Conservation (phyloP, 2,113 vertebrate genomes). For the Capreolus pygargus region DNA sequence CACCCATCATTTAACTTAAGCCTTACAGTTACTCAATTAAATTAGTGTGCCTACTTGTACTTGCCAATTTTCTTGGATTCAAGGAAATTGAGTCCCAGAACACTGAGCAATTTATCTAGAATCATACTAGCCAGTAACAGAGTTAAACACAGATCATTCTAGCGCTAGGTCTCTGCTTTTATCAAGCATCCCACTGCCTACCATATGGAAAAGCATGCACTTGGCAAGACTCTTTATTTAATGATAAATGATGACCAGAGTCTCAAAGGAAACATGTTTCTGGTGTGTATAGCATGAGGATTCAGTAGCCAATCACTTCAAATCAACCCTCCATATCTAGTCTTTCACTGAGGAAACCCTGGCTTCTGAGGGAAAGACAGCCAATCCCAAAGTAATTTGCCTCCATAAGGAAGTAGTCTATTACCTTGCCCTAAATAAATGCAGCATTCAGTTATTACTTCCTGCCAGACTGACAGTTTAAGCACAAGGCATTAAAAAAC, state of each 20-base stretch:
- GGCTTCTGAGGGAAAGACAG: constrained; percentile 6
- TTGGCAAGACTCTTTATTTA: background rate
- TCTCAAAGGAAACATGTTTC: background rate
- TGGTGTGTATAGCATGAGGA: background rate
- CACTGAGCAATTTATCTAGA: background rate
- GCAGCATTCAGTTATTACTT: constrained; percentile 70
- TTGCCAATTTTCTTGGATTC: background rate
- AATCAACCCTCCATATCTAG: background rate
- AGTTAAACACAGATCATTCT: background rate
- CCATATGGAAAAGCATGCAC: background rate
- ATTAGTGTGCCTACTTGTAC: background rate
- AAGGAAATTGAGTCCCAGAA: background rate
- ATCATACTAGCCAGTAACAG: background rate
- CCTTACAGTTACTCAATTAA: background rate
- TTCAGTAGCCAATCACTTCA: constrained; percentile 25
- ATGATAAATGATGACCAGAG: background rate
- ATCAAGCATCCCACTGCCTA: background rate
- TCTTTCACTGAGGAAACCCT: constrained; percentile 59
- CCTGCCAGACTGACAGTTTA: constrained; percentile 71
- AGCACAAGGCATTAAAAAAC: constrained; percentile 69
- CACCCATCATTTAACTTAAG: constrained; percentile 3
- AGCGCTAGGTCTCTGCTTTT: background rate
- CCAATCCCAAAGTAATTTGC: constrained; percentile 68
- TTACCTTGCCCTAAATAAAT: constrained; percentile 78
- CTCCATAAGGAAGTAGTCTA: constrained; percentile 72